Base-by-base conservation (phyloP, 2,797 vertebrate genomes). In the Falco novaeseelandiae region DNA sequence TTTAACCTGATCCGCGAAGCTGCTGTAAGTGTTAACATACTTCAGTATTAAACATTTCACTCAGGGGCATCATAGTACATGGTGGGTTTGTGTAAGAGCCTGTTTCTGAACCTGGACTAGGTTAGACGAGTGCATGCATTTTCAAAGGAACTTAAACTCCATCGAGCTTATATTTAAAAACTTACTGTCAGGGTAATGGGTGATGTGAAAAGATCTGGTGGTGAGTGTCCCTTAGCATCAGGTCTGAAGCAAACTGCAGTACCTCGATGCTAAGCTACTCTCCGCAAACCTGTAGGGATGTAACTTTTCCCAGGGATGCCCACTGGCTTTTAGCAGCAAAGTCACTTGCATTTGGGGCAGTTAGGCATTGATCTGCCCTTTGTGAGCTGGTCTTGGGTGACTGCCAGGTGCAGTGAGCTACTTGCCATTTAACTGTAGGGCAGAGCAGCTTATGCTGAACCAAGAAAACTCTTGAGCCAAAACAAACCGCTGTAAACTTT, bases 231-330 rank as follows among this genome's bases (percentile, higher is more conserved):
- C 58, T 29, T 26, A 32, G 12, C 19, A 4, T 6, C 36, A 14
- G 70, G 8, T 14, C 46, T 52, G 72, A n/a, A 63, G 51, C 25
- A 23, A 20, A 9, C 38, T 48, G 8, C 2, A 2, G 0, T 9
- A 0, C 11, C 48, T 59, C 0, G 0, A 5, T 25, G 67, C 14
- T 13, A 6, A 65, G 34, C 22, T 67, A 1, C n/a, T 38, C 13
- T 5, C 18, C 1, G 0, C 65, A 25, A 29, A 30, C n/a, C 51
- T 32, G 25, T 2, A 32, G 62, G 26, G 14, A 12, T 8, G 18
- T 3, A 1, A 59, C 44, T 85, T 36, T 30, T 79, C n/a, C 71
- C 10, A 4, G 57, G 74, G 22, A 19, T 46, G 66, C 38, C 66
- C 1, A 0, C 12, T 67, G 55, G 30, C 11, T 87, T 93, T 63